Percentiles rank a stretch among this genome's conserved stretches.
phyloP scores from a whole-genome alignment of 1,140 invertebrate genomes.

The Sycophila sp. region DNA sequence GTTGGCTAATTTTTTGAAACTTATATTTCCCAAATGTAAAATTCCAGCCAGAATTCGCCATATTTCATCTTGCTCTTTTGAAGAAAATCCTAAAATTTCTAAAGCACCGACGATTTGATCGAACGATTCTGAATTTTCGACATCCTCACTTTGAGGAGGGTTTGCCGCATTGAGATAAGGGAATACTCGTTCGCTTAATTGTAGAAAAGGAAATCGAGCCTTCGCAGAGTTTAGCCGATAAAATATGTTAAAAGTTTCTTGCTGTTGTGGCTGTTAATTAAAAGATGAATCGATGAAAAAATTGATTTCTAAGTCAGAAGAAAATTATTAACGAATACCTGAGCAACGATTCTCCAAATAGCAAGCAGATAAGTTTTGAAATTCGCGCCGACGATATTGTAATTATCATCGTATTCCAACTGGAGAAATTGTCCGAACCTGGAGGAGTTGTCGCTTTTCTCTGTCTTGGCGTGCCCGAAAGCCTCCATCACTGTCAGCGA shows the following conservation, averaged over 20 bases:
- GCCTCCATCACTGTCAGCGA: conserved; percentile 99
- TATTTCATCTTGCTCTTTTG: conserved; percentile 83
- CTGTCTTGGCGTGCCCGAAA: conserved; percentile 99
- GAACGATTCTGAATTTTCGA: conserved; percentile 80
- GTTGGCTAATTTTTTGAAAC: neutral
- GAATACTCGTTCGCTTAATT: conserved; percentile 79
- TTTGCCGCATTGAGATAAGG: conserved; percentile 78
- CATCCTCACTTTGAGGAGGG: conserved; percentile 80
- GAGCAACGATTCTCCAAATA: conserved; percentile 94
- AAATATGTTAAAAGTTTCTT: conserved; percentile 98
- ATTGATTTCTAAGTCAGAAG: neutral
- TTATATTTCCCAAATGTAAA: conserved; percentile 88
- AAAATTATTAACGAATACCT: conserved; percentile 61
- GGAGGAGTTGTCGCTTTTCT: conserved; percentile 96
- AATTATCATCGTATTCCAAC: conserved; percentile 88
- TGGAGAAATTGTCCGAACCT: conserved; percentile 97
- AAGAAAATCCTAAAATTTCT: conserved; percentile 79
- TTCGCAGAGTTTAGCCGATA: conserved; percentile 94
- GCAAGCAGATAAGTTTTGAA: conserved; percentile 98
- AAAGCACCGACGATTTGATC: conserved; percentile 80
- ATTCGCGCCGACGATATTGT: conserved; percentile 90
- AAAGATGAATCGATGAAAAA: neutral
- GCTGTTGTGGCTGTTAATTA: conserved; percentile 72
- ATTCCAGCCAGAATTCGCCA: conserved; percentile 88
- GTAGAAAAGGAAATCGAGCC: conserved; percentile 75